These are phyloP conservation scores for Dysdera silvatica DNA, from an alignment of 1,140 invertebrate genomes.

Conservation along the genomic window DNA sequence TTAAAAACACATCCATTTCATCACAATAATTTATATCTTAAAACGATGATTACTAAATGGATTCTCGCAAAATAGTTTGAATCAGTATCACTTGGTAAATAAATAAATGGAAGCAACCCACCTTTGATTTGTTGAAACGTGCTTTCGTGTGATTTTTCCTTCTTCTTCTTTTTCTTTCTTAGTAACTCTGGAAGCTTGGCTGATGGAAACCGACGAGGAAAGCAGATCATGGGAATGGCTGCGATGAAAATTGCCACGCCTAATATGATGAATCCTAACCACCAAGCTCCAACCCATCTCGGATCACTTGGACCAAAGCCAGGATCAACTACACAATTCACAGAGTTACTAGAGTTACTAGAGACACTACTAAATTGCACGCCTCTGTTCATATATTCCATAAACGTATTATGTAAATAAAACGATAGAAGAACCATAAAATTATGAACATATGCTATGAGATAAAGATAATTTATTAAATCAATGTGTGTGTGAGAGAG, in stretches of 20 bases:
- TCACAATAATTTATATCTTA: neutral
- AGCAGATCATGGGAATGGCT: conserved; percentile 22
- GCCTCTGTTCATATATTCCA: neutral
- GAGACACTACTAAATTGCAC: neutral
- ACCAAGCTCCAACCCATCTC: conserved; percentile 37
- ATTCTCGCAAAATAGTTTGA: neutral
- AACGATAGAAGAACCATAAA: too few relatives aligned
- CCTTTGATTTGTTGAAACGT: neutral
- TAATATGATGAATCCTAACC: conserved; percentile 35
- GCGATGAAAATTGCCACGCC: conserved; percentile 29
- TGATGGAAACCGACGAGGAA: conserved; percentile 23
- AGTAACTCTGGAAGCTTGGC: neutral
- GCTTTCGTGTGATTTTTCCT: neutral
- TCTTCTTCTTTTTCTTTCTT: neutral
- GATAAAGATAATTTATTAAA: too few relatives aligned
- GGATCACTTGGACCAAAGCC: conserved; percentile 31
- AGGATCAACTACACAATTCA: conserved; percentile 15
- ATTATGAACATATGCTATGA: too few relatives aligned
- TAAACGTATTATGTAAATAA: neutral
- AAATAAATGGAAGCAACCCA: neutral
- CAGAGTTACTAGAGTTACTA: neutral
- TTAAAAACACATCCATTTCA: conserved; percentile 9
- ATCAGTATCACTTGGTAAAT: neutral
- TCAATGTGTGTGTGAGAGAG: too few relatives aligned
- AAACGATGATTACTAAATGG: neutral